Base-by-base conservation (phyloP, 2,888 invertebrate species). In the Mythimna vitellina region DNA sequence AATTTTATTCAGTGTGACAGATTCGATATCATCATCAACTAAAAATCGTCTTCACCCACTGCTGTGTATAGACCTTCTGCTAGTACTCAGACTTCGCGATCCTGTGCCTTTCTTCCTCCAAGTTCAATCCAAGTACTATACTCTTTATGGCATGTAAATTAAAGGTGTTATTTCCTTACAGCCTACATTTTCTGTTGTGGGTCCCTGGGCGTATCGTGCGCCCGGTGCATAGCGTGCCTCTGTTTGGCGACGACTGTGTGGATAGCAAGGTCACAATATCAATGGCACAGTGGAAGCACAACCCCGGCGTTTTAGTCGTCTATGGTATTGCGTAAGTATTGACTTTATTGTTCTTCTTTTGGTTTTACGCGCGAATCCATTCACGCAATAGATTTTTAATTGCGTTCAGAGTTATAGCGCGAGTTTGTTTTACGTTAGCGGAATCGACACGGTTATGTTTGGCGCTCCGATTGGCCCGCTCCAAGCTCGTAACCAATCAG, bases 221-320 rank as follows among this genome's bases (percentile, higher is more conserved):
- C 51, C 92, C 92, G 0, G 95, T 95, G 9, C 97, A 97, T 86
- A 96, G 96, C 76, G 96, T 96, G 42, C 97, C 97, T 12, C 89
- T 97, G 46, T 97, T 97, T 73, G 97, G 97, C 53, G 97, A 97
- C 82, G 97, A 97, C 86, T 95, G 94, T 64, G 96, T 97, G 20
- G 97, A 97, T 84, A 97, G 96, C 89, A 94, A 97, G 42, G 96
- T 97, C 64, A 94, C 94, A 53, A 97, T 97, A 65, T 97, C 97
- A 32, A 97, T 97, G 96, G 96, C 97, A 12, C 97, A 97, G 85
- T 97, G 97, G 97, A 97, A 96, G 74, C 96, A 96, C 83, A 97
- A 97, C 85, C 96, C 97, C 53, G 94, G 93, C 14, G 96, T 97
- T 20, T 90, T 97, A 49, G 97, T 97, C 65, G 96, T 97, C 0